phyloP scores from a whole-genome alignment of 1,140 invertebrate genomes.

The Bombus pyrosoma region DNA sequence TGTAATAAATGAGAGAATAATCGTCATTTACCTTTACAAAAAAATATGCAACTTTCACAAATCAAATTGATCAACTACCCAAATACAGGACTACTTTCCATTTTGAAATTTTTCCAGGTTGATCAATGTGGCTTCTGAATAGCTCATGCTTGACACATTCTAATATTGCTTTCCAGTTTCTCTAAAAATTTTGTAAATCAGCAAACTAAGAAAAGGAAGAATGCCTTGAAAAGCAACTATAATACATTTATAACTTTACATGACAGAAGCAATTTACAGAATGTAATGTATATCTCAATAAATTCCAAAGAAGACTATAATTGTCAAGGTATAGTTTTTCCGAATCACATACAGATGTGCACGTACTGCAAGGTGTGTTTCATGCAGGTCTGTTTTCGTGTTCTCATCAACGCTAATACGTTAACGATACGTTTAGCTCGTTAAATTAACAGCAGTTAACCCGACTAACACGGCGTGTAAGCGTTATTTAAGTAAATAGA shows the following conservation, averaged over 20 bases:
- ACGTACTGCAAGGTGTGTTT: background rate
- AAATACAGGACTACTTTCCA: background rate
- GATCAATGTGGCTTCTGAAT: background rate
- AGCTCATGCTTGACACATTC: background rate
- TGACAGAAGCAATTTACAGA: background rate
- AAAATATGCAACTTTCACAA: background rate
- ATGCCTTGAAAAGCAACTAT: background rate
- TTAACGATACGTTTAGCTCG: background rate
- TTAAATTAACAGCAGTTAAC: background rate
- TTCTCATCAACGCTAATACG: background rate
- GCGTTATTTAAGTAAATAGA: background rate
- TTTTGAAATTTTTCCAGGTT: background rate
- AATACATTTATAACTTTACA: background rate
- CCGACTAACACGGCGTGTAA: background rate
- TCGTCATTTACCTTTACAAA: background rate
- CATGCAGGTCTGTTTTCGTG: background rate
- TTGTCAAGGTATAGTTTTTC: background rate
- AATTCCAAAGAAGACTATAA: background rate
- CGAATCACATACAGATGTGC: background rate
- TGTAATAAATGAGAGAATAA: background rate
- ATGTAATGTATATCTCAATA: background rate
- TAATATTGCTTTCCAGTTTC: too few relatives aligned
- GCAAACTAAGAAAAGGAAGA: background rate
- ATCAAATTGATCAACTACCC: background rate
- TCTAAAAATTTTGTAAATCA: too few relatives aligned